phyloP scores from a whole-genome alignment of 2,113 vertebrate species.

The Varanus salvator region DNA sequence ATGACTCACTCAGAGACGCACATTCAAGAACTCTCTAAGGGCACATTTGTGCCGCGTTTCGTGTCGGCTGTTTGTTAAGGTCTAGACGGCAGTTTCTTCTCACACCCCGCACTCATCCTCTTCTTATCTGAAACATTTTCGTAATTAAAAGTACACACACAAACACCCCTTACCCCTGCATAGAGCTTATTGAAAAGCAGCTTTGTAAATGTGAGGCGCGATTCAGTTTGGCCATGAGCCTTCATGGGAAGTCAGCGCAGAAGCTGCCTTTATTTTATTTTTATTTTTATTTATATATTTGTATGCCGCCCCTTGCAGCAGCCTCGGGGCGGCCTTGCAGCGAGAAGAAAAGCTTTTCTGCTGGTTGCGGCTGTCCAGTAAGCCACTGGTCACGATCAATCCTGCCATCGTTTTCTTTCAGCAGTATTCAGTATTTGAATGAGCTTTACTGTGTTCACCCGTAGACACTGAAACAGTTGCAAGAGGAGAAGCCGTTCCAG shows the following conservation, averaged over 20 bases:
- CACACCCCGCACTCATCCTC: background rate
- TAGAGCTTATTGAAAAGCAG: no score
- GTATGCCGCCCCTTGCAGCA: no score
- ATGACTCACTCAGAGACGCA: constrained; percentile 15
- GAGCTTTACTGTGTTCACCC: background rate
- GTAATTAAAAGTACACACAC: no score
- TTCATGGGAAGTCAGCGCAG: background rate
- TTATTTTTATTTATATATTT: no score
- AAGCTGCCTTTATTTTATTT: no score
- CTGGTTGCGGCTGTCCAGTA: background rate
- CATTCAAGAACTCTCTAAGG: background rate
- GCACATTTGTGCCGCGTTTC: background rate
- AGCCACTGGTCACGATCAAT: background rate
- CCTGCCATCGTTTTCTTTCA: background rate
- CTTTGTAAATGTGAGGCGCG: no score
- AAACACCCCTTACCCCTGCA: no score
- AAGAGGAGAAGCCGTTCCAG: background rate
- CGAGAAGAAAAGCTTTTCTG: background rate
- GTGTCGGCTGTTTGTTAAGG: background rate
- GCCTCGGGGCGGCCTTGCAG: no score
- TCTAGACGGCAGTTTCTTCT: background rate
- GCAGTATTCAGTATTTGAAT: background rate
- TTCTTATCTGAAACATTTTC: no score
- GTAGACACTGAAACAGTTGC: background rate
- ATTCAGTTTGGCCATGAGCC: background rate